Conservation (phyloP, 1,140 invertebrate genomes). For the Uloborus diversus region DNA sequence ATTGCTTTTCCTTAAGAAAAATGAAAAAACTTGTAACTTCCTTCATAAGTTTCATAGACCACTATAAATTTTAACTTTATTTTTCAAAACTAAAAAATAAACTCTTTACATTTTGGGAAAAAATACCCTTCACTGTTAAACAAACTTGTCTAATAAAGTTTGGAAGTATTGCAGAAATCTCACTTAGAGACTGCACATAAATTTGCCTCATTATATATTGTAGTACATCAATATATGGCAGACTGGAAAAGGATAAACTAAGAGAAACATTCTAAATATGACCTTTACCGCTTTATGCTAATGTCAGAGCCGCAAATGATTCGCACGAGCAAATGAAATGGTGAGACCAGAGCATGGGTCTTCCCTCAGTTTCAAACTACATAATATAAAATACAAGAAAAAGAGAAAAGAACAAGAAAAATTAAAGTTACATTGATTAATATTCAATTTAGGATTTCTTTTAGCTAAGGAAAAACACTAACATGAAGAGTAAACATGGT, state of each 20-base stretch:
- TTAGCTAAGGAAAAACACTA: conserved; percentile 7
- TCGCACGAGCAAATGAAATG: conserved; percentile 55
- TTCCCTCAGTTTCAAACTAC: conserved; percentile 57
- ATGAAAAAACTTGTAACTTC: background rate
- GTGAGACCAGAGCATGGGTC: conserved; percentile 51
- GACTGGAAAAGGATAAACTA: conserved; percentile 46
- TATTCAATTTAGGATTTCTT: conserved; percentile 26
- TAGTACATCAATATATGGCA: conserved; percentile 17
- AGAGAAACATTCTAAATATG: conserved; percentile 56
- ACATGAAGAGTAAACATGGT: background rate
- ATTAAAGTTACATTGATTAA: conserved; percentile 53
- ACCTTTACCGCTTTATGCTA: conserved; percentile 59
- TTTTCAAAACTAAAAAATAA: background rate
- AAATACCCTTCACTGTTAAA: background rate
- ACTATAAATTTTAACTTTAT: background rate
- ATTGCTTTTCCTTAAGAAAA: background rate
- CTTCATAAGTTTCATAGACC: background rate
- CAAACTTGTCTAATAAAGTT: background rate
- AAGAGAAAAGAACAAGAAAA: conserved; percentile 59
- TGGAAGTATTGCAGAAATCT: background rate
- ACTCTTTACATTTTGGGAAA: background rate
- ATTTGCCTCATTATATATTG: too few species aligned
- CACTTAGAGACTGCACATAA: too few species aligned
- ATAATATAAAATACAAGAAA: conserved; percentile 59
- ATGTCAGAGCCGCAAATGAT: conserved; percentile 49